phyloP scores from a whole-genome alignment of 2,888 invertebrate species.

The Pristionchus fissidentatus region DNA sequence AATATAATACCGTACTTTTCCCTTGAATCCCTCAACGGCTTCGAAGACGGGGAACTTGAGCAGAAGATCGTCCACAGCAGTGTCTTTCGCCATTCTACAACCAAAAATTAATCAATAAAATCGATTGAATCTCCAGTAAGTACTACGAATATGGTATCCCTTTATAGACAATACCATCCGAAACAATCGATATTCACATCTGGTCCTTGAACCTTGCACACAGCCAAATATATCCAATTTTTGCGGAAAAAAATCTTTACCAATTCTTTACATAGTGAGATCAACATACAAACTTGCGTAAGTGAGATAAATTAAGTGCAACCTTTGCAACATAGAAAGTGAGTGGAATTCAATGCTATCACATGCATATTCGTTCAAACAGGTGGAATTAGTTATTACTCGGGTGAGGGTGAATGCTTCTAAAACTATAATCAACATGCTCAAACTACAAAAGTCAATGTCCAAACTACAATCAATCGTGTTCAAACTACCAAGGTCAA shows the following conservation, averaged over 20 bases:
- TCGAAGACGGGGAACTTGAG: conserved; percentile 46
- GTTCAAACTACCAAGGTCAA: background rate
- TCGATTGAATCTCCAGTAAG: too few species aligned
- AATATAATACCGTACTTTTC: background rate
- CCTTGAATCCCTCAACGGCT: conserved; percentile 37
- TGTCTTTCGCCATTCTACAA: background rate
- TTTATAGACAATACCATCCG: background rate
- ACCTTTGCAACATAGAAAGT: background rate
- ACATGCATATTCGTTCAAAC: background rate
- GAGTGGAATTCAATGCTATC: conserved; percentile 19
- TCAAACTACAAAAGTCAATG: background rate
- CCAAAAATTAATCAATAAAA: background rate
- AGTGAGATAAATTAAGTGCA: background rate
- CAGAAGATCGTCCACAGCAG: conserved; percentile 18
- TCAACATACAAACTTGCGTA: conserved; percentile 19
- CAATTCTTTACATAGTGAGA: too few species aligned
- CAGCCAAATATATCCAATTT: too few species aligned
- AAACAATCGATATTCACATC: background rate
- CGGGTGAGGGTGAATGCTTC: background rate
- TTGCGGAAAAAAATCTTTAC: too few species aligned
- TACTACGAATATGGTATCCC: too few species aligned
- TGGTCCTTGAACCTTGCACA: background rate
- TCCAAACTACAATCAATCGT: background rate
- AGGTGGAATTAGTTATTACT: background rate
- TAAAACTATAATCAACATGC: background rate